Conservation (phyloP, 1,140 invertebrate species). For the Drosophila hydei region DNA sequence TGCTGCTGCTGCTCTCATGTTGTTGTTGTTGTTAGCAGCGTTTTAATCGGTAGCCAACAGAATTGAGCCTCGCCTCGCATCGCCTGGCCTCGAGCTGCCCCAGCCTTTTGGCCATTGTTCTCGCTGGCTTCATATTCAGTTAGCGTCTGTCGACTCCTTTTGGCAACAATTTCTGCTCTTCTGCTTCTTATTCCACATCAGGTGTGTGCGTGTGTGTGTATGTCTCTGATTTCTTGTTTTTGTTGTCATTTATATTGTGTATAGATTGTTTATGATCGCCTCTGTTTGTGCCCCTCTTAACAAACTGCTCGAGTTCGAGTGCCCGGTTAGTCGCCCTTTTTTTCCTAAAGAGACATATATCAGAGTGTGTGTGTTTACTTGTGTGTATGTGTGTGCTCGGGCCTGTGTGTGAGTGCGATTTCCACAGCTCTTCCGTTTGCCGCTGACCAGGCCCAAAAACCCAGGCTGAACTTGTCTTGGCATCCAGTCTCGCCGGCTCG, state of each 20-base stretch:
- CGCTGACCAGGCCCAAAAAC: constrained; percentile 11
- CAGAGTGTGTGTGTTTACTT: neutral
- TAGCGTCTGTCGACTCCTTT: constrained; percentile 28
- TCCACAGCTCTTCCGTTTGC: constrained; percentile 26
- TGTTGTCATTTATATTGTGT: constrained; percentile 47
- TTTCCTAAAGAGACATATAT: constrained; percentile 1
- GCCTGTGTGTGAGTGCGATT: constrained; percentile 19
- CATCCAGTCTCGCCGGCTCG: neutral
- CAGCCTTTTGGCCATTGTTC: constrained; percentile 32
- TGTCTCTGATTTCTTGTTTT: constrained; percentile 15
- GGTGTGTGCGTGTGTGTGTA: neutral
- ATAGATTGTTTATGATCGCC: constrained; percentile 43
- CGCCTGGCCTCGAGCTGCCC: neutral
- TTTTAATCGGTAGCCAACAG: constrained; percentile 66
- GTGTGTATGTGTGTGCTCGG: neutral
- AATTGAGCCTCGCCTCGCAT: constrained; percentile 17
- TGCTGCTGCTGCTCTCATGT: constrained; percentile 5
- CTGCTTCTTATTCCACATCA: neutral
- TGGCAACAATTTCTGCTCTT: constrained; percentile 56
- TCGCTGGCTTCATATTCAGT: constrained; percentile 11
- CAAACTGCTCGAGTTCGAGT: constrained; percentile 27
- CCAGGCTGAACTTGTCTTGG: constrained; percentile 3
- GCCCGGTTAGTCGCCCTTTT: constrained; percentile 16
- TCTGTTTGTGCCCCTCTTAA: constrained; percentile 20
- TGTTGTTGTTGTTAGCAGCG: constrained; percentile 45